These are phyloP conservation scores for Cantharis rufa DNA, from an alignment of 2,888 invertebrate species.

Conservation along the genomic window DNA sequence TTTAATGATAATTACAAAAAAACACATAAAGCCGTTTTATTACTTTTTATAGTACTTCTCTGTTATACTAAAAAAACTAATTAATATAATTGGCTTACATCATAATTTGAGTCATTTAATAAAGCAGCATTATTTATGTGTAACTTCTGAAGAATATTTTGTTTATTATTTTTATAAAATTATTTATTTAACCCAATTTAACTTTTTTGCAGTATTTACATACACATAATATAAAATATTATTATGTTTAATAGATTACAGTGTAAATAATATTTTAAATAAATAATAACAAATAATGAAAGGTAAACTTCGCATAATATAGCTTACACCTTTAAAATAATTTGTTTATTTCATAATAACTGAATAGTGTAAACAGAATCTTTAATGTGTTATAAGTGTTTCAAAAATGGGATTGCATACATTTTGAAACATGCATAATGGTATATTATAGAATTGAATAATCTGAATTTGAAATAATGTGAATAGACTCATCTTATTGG, in stretches of 20 bases:
- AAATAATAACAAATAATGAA: not conserved
- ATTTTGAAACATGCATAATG: too few species aligned
- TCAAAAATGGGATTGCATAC: too few species aligned
- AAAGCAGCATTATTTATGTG: not conserved
- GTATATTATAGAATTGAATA: too few species aligned
- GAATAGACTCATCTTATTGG: too few species aligned
- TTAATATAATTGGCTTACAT: not conserved
- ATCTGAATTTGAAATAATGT: too few species aligned
- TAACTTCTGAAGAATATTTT: not conserved
- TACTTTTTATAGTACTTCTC: not conserved
- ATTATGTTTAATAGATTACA: not conserved
- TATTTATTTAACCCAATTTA: not conserved
- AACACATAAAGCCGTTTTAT: not conserved
- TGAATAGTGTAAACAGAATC: too few species aligned
- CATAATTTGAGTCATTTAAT: not conserved
- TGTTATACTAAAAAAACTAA: not conserved
- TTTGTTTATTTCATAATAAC: too few species aligned
- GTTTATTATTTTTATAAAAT: not conserved
- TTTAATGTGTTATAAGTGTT: too few species aligned
- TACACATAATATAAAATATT: not conserved
- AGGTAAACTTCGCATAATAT: too few species aligned
- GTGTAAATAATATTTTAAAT: not conserved
- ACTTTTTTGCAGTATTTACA: not conserved
- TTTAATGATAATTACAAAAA: not conserved
- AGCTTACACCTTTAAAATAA: too few species aligned